These are phyloP conservation scores for Setipinna tenuifilis DNA, from an alignment of 2,797 vertebrate genomes.

Conservation along the genomic window DNA sequence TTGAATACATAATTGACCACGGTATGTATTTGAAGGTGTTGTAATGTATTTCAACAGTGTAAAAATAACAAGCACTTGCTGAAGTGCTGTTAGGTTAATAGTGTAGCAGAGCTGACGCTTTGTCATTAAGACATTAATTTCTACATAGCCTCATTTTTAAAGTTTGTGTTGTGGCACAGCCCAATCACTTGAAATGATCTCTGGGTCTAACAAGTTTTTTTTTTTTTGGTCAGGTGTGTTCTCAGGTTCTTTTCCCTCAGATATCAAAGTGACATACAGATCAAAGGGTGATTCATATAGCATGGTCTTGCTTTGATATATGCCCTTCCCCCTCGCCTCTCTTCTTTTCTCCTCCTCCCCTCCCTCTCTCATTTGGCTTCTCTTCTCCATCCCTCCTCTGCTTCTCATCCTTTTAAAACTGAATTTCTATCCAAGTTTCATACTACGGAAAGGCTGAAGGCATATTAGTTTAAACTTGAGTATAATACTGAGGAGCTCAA, in stretches of 20 bases:
- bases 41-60: background rate
- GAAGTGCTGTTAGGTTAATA: background rate
- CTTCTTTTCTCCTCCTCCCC: background rate
- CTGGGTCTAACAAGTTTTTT: background rate
- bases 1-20: background rate
- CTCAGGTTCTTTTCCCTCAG: background rate
- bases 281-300: background rate
- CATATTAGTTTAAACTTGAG: background rate
- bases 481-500: background rate
- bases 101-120: background rate
- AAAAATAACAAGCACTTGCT: background rate
- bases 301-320: constrained; percentile 15
- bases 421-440: background rate
- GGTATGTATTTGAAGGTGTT: background rate
- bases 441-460: background rate
- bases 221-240: background rate
- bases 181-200: background rate
- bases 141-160: background rate
- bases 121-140: background rate
- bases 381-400: background rate
- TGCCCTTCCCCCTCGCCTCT: background rate
- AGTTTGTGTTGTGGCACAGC: background rate
- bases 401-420: background rate
- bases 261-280: background rate
- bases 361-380: background rate